Evolutionary conservation across 2,888 invertebrate species (phyloP), one percentile per base, ranked within the genome.

Genomic region (Drosophila rellima): DNA sequence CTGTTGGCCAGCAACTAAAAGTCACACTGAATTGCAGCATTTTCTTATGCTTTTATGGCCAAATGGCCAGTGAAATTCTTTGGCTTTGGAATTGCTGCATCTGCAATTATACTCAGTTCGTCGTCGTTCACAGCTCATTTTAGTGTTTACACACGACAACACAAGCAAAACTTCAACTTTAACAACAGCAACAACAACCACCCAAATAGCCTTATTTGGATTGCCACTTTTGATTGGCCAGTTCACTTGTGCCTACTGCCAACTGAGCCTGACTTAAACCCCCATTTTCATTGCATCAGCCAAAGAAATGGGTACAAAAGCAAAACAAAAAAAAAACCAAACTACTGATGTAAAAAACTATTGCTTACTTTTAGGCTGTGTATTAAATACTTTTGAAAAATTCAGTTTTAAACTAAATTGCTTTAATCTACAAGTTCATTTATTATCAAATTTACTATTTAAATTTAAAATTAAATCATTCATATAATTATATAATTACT

Each of bases 231-330:
- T 60, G 77, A 70, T 83, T 77, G 75, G 79, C 44, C 48, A 39
- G 23, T 54, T 63, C 20, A 48, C 8, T 20, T 64, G 62, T 56
- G 54, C 33, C 8, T 20, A 35, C 42, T 17, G 33, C 33, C 8
- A 31, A 35, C 42, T 17, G 33, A 71, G 78, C 70, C 80, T 90
- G 90, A 91, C 76, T 80, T 52, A 63, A 50, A 18, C 70, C 64
- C 31, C 59, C 65, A 63, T 66, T 65, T 61, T 29, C 57, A 84
- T 91, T 91, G 89, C 90, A 89, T 91, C 91, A 90, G 90, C 74
- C 68, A 67, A 61, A 50, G 37, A 52, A 57, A 63, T 29, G 17
- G 20, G 42, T 23, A 23, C 54, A 45, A 56, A 17, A 23, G 17
- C 45, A 52, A 35, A n/a, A n/a, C n/a, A n/a, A 20, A 20, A 18